These are phyloP conservation scores for Thalassoma bifasciatum DNA, from an alignment of 2,113 vertebrate genomes.

Conservation along the genomic window DNA sequence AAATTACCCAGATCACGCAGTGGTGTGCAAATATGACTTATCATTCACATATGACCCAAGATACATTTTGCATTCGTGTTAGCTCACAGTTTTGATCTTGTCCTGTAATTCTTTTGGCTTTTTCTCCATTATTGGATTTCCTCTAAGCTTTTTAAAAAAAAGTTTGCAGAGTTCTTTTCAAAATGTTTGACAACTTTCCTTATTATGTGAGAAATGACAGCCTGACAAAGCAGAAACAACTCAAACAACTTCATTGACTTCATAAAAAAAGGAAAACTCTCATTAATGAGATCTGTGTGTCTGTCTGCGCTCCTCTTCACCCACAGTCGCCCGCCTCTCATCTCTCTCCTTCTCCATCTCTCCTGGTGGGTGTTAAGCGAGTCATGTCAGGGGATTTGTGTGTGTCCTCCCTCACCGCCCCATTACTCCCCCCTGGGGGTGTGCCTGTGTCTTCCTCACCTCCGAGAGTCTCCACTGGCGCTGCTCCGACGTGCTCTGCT, in stretches of 20 bases:
- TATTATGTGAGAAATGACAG: conserved; percentile 1
- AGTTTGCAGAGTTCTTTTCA: background rate
- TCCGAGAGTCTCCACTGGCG: conserved; percentile 93
- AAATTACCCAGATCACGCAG: background rate
- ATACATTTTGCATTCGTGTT: too few species aligned
- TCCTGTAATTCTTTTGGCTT: background rate
- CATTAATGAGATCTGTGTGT: conserved; percentile 26
- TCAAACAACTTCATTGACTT: conserved; percentile 25
- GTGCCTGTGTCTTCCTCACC: conserved; percentile 88
- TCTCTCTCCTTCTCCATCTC: conserved; percentile 80
- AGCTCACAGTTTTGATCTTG: background rate
- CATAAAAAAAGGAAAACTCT: conserved; percentile 27
- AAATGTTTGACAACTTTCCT: conserved; percentile 18
- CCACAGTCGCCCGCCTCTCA: conserved; percentile 77
- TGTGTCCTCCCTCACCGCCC: conserved; percentile 87
- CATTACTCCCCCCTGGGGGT: conserved; percentile 89
- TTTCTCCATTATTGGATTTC: background rate
- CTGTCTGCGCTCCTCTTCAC: conserved; percentile 46
- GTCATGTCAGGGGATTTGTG: conserved; percentile 90
- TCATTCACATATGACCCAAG: background rate
- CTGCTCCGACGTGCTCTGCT: conserved; percentile 89
- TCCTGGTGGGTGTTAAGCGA: conserved; percentile 95
- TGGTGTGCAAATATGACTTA: background rate
- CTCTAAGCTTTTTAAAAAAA: background rate
- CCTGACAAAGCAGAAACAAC: conserved; percentile 27